phyloP scores from a whole-genome alignment of 2,113 vertebrate species.

The Poicephalus meyeri region DNA sequence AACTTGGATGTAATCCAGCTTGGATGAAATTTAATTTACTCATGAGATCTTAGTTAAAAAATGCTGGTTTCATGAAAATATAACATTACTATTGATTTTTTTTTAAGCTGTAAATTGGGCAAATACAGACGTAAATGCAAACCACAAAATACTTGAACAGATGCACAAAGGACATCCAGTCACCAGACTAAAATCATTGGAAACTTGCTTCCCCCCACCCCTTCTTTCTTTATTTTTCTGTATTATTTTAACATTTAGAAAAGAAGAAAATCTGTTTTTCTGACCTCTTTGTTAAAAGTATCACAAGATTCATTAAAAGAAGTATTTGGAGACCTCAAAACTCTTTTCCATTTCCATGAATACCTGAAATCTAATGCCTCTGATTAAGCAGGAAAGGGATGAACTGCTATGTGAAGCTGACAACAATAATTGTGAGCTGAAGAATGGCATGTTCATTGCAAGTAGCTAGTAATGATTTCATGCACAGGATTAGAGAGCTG shows the following conservation, averaged over 20 bases:
- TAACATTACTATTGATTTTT: conserved; percentile 68
- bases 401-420: conserved; percentile 39
- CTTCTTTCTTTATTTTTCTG: conserved; percentile 37
- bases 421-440: conserved; percentile 44
- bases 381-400: conserved; percentile 40
- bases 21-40: conserved; percentile 66
- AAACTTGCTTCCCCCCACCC: conserved; percentile 7
- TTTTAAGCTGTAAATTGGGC: conserved; percentile 66
- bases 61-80: conserved; percentile 65
- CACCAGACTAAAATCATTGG: conserved; percentile 53
- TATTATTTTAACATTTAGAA: conserved; percentile 44
- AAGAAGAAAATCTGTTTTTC: conserved; percentile 31
- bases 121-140: conserved; percentile 69
- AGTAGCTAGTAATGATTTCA: conserved; percentile 50
- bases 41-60: conserved; percentile 60
- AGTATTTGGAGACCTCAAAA: conserved; percentile 48
- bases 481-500: background rate
- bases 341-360: conserved; percentile 31
- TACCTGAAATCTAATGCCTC: conserved; percentile 58
- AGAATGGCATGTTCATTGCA: conserved; percentile 23
- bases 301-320: conserved; percentile 37
- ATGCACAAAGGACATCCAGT: conserved; percentile 64
- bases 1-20: conserved; percentile 50
- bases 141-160: conserved; percentile 72
- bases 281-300: conserved; percentile 58